These are phyloP conservation scores for Lepus americanus DNA, from an alignment of 2,113 vertebrate species.

Conservation along the genomic window DNA sequence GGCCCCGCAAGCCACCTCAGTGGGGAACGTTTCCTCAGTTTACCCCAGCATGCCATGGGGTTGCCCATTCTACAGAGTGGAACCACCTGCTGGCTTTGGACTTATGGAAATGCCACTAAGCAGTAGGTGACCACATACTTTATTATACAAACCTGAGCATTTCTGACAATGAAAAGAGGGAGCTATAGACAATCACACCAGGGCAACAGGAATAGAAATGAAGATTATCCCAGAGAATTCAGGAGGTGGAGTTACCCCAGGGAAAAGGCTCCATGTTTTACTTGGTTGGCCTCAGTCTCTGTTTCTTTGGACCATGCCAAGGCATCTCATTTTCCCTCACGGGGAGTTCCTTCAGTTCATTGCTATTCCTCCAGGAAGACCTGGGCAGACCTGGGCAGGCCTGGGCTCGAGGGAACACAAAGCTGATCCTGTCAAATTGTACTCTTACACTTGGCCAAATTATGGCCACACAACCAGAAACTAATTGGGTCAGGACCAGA, in stretches of 20 bases:
- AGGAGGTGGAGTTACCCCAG: not conserved
- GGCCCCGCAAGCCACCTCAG: not conserved
- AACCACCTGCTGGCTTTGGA: not conserved
- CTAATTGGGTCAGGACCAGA: not conserved
- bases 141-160: not conserved
- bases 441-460: not conserved
- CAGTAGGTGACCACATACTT: not conserved
- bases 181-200: not conserved
- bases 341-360: not conserved
- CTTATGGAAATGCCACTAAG: not conserved
- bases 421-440: not conserved
- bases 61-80: not conserved
- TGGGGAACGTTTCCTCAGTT: not conserved
- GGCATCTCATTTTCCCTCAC: not conserved
- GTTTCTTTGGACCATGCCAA: too few relatives aligned
- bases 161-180: not conserved
- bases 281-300: not conserved
- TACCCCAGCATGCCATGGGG: accelerated
- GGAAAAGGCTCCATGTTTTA: not conserved
- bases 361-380: too few relatives aligned
- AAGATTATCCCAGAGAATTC: not conserved
- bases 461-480: not conserved
- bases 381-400: not conserved
- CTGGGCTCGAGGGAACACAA: not conserved
- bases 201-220: not conserved